Percentiles rank a stretch among this genome's conserved stretches.
These are phyloP conservation scores for Helogale parvula DNA, from an alignment of 2,113 vertebrate genomes.

Conservation along the genomic window DNA sequence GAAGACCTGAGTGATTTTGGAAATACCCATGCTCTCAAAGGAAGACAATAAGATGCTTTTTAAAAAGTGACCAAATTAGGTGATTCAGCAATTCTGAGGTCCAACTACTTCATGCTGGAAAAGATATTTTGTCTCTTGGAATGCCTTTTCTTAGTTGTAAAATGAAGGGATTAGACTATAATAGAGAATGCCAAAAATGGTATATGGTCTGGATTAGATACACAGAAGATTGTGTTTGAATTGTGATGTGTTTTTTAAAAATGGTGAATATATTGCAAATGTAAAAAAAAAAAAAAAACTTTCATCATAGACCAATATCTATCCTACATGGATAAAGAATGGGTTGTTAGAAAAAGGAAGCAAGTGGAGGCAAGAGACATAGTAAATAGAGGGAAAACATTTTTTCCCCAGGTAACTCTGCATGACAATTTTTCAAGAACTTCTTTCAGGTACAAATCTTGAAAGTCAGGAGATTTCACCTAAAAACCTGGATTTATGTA, in stretches of 20 bases:
- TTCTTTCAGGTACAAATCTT: background rate
- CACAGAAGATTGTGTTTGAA: background rate
- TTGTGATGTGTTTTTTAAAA: background rate
- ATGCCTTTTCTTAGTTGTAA: constrained; percentile 10
- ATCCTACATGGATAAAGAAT: background rate
- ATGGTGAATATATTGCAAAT: background rate
- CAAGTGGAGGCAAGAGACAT: background rate
- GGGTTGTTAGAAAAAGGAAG: background rate
- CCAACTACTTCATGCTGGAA: background rate
- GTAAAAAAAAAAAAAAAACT: background rate
- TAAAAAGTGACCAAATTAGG: constrained; percentile 17
- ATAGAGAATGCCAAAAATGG: background rate
- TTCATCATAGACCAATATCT: background rate
- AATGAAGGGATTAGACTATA: background rate
- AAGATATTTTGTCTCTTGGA: background rate
- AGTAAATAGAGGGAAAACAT: background rate
- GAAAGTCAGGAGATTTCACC: background rate
- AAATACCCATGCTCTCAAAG: background rate
- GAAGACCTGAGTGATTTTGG: background rate
- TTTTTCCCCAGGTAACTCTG: background rate
- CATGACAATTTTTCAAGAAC: background rate
- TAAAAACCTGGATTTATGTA: background rate
- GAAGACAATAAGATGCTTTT: background rate
- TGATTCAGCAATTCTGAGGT: background rate
- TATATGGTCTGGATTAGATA: background rate